Evolutionary conservation across 2,888 invertebrate genomes (phyloP).

Genomic region (Tortricodes alternella): DNA sequence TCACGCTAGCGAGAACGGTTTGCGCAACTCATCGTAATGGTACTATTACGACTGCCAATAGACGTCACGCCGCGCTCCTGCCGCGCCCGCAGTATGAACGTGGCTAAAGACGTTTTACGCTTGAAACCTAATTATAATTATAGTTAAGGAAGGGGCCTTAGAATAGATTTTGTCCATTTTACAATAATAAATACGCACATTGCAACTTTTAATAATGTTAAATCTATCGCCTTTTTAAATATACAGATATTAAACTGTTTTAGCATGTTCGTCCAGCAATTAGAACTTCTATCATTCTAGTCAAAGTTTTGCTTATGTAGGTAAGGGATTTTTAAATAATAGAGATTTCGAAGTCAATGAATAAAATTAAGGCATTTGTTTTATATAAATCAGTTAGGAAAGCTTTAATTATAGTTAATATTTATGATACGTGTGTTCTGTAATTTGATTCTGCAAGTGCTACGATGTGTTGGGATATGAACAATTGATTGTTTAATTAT

Average conservation of each 20-base stretch:
- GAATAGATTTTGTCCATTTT: slow-evolving; percentile 46
- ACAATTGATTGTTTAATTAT: slow-evolving; percentile 17
- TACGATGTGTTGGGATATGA: not conserved
- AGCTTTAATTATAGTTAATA: slow-evolving; percentile 21
- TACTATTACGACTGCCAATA: too few species aligned
- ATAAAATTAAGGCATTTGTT: not conserved
- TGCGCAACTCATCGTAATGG: too few species aligned
- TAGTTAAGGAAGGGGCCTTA: slow-evolving; percentile 54
- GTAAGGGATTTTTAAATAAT: not conserved
- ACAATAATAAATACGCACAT: slow-evolving; percentile 32
- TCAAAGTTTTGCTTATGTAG: slow-evolving; percentile 25
- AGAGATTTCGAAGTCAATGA: not conserved
- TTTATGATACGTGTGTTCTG: not conserved
- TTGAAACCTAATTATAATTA: slow-evolving; percentile 47
- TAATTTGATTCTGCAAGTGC: not conserved
- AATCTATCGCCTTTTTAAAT: slow-evolving; percentile 25
- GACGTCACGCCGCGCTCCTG: too few species aligned
- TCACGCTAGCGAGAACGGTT: too few species aligned
- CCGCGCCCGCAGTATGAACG: too few species aligned
- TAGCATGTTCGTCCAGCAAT: slow-evolving; percentile 17
- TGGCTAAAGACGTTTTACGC: slow-evolving; percentile 39
- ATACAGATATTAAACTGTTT: slow-evolving; percentile 9
- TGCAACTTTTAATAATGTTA: slow-evolving; percentile 20
- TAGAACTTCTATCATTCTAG: slow-evolving; percentile 25
- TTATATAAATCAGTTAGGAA: slow-evolving; percentile 8